Conservation (phyloP, 2,888 invertebrate species). For the Syrista parreyssii region DNA sequence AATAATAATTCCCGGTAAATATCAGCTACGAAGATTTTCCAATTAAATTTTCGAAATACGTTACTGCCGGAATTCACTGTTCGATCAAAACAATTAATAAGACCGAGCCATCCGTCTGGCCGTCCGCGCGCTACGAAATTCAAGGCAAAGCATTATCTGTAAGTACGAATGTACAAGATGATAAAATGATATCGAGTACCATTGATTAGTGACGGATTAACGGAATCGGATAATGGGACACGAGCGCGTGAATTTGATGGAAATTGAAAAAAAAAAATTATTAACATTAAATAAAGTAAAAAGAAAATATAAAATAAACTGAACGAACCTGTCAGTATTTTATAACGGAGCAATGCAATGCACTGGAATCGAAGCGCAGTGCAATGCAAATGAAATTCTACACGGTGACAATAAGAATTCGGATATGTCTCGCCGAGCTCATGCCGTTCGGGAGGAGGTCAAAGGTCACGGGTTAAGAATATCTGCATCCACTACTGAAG, state of each 20-base stretch:
- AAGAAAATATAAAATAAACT: not conserved
- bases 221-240: not conserved
- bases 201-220: not conserved
- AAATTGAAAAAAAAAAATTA: not conserved
- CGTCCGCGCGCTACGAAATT: not conserved
- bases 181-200: not conserved
- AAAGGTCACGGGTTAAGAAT: not conserved
- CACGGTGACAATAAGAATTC: not conserved
- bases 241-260: not conserved
- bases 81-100: not conserved
- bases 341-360: not conserved
- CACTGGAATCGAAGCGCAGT: not conserved
- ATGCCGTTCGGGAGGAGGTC: not conserved
- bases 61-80: not conserved
- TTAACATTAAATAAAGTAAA: not conserved
- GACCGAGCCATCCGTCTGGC: not conserved
- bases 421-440: not conserved
- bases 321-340: not conserved
- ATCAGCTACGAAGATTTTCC: not conserved
- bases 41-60: not conserved
- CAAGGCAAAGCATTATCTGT: slow-evolving; percentile 20
- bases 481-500: not conserved
- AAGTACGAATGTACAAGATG: slow-evolving; percentile 8
- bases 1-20: not conserved
- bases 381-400: not conserved